Evolutionary conservation across 2,888 invertebrate species (phyloP).

Genomic region (Athripsodes cinereus): DNA sequence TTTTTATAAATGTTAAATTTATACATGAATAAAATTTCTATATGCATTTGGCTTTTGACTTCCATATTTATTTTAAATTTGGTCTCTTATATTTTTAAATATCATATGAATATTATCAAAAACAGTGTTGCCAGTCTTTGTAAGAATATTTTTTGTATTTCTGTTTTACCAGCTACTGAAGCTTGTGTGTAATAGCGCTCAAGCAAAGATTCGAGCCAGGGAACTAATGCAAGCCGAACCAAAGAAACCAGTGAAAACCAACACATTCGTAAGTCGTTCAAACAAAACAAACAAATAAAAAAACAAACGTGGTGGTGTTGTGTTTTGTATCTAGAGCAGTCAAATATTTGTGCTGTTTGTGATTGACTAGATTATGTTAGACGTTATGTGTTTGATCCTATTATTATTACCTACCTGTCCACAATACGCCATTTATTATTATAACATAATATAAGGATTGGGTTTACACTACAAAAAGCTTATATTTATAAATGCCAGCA

Average conservation of each 20-base stretch:
- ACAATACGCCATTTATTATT: too few relatives aligned
- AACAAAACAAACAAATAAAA: background rate
- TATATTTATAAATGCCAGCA: too few relatives aligned
- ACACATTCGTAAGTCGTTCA: conserved; percentile 9
- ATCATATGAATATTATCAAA: too few relatives aligned
- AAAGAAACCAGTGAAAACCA: conserved; percentile 5
- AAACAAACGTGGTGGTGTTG: conserved; percentile 4
- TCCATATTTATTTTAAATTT: too few relatives aligned
- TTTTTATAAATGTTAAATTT: too few relatives aligned
- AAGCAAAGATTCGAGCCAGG: conserved; percentile 17
- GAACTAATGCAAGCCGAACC: conserved; percentile 9
- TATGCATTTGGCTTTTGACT: too few relatives aligned
- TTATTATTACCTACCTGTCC: background rate
- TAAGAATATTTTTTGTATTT: conserved; percentile 12
- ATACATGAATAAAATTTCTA: too few relatives aligned
- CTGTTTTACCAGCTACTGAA: conserved; percentile 19
- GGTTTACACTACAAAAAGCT: too few relatives aligned
- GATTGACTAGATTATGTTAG: background rate
- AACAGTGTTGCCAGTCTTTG: too few relatives aligned
- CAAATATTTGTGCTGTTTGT: background rate
- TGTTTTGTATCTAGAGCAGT: conserved; percentile 8
- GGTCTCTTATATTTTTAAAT: too few relatives aligned
- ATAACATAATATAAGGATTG: too few relatives aligned
- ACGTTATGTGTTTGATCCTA: background rate
- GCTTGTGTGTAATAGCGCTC: conserved; percentile 18